Evolutionary conservation across 1,140 invertebrate species (phyloP).

Genomic region (Ylistrum balloti): DNA sequence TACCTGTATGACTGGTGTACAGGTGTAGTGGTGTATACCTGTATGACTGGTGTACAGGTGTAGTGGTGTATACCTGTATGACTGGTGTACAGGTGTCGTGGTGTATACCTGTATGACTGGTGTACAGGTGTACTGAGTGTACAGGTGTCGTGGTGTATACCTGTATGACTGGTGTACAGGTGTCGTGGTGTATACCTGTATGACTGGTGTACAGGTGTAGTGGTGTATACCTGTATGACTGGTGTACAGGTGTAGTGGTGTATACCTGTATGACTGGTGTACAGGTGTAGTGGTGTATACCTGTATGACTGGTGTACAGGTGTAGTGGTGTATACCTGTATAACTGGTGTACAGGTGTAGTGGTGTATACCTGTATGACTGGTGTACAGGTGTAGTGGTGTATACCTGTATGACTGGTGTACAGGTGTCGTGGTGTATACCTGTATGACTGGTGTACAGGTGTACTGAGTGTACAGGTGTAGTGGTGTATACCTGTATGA

Average conservation of each 20-base stretch:
- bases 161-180: slow-evolving; percentile 7
- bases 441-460: background rate
- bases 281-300: background rate
- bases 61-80: background rate
- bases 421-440: background rate
- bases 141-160: background rate
- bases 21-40: background rate
- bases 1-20: background rate
- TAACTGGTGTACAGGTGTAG: background rate
- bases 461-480: background rate
- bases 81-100: background rate
- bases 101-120: background rate
- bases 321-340: background rate
- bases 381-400: background rate
- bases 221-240: background rate
- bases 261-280: background rate
- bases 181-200: background rate
- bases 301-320: background rate
- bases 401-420: background rate
- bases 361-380: background rate
- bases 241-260: background rate
- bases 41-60: background rate
- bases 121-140: background rate
- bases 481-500: background rate
- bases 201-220: background rate